A percentile compares a stretch with the other conserved stretches of the same genome.
phyloP scores from a whole-genome alignment of 23 tunicate genomes.

The Diplosoma virens region DNA sequence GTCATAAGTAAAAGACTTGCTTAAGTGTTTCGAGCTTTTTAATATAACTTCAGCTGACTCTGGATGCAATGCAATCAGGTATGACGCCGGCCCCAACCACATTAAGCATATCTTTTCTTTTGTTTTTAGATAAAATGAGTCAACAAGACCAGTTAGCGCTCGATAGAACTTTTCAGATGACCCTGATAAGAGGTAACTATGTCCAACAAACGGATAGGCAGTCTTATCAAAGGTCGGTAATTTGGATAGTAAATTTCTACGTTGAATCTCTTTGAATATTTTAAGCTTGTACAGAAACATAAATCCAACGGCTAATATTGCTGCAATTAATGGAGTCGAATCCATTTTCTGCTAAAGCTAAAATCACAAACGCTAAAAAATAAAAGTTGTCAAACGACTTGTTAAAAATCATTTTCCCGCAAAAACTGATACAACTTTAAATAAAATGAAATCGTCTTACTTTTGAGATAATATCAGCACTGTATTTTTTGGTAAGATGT shows the following conservation, averaged over 20 bases:
- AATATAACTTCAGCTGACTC: slow-evolving; percentile 64
- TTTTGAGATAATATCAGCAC: too few species aligned
- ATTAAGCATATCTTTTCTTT: slow-evolving; percentile 23
- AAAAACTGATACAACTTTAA: too few species aligned
- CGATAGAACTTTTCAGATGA: neutral
- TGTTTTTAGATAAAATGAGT: neutral
- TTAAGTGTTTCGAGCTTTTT: slow-evolving; percentile 65
- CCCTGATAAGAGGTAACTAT: slow-evolving; percentile 8
- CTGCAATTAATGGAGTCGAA: too few species aligned
- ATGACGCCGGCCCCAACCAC: slow-evolving; percentile 79
- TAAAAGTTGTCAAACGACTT: too few species aligned
- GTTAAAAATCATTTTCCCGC: too few species aligned
- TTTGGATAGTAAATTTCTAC: neutral
- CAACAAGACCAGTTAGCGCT: neutral
- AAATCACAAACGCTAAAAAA: too few species aligned
- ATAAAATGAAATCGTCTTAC: too few species aligned
- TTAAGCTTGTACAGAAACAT: too few species aligned
- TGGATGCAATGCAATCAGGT: slow-evolving; percentile 43
- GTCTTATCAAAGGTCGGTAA: neutral
- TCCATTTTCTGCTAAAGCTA: too few species aligned
- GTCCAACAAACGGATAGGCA: slow-evolving; percentile 30
- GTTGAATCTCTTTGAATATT: too few species aligned
- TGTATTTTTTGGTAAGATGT: too few species aligned
- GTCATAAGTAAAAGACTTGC: slow-evolving; percentile 48
- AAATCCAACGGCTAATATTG: too few species aligned